A percentile compares a stretch with the other conserved stretches of the same genome.
phyloP scores from a whole-genome alignment of 2,113 vertebrate genomes.

The Murina feae region DNA sequence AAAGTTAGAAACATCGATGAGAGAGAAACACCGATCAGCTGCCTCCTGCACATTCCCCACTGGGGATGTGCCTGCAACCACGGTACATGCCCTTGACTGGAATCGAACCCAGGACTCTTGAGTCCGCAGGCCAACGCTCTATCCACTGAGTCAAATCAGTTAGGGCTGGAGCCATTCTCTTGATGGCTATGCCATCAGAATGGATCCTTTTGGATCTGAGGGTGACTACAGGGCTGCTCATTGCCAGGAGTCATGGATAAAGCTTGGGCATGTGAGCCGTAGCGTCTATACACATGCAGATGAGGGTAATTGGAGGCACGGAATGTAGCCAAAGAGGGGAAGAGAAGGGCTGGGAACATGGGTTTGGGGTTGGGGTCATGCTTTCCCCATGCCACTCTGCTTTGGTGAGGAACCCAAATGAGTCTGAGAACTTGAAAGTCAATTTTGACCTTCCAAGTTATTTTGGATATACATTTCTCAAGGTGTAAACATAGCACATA shows the following conservation, averaged over 20 bases:
- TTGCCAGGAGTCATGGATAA: not conserved
- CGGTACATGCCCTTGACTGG: too few species aligned
- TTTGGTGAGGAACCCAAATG: not conserved
- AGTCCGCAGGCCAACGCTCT: too few species aligned
- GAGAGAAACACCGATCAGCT: too few species aligned
- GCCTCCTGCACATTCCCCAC: too few species aligned
- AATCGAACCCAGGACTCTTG: too few species aligned
- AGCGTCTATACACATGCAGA: not conserved
- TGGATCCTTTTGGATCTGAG: not conserved
- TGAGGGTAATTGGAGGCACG: not conserved
- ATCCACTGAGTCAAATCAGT: too few species aligned
- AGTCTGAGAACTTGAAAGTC: not conserved
- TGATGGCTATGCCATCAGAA: not conserved
- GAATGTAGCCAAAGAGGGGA: not conserved
- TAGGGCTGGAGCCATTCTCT: not conserved
- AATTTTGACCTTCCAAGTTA: not conserved
- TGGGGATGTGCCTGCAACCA: too few species aligned
- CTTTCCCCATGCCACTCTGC: not conserved
- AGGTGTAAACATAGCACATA: not conserved
- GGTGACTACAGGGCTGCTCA: not conserved
- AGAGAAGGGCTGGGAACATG: not conserved
- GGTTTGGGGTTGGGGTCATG: not conserved
- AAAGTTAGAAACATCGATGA: too few species aligned
- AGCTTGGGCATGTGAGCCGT: not conserved
- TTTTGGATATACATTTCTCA: not conserved